phyloP scores from a whole-genome alignment of 2,113 vertebrate genomes.

The cattle (Bos taurus) region ARS-UCD2.0 NC_037329.1:108052001-108052500 shows the following conservation, averaged over 20 bases:
- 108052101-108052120: neutral
- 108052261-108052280: neutral
- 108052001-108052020: neutral
- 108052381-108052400: slow-evolving; percentile 12
- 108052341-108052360: neutral
- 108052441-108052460: slow-evolving; percentile 54
- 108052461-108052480: slow-evolving; percentile 42
- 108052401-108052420: slow-evolving; percentile 9
- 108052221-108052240: neutral
- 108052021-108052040: slow-evolving; percentile 3
- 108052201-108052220: neutral
- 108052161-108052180: neutral
- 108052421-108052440: slow-evolving; percentile 22
- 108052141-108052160: neutral
- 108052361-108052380: slow-evolving; percentile 31
- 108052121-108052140: neutral
- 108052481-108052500: slow-evolving; percentile 47
- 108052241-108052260: neutral
- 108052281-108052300: neutral
- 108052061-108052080: neutral
- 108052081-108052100: neutral
- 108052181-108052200: neutral
- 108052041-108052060: neutral
- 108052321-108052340: neutral
- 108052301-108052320: neutral